A percentile compares a stretch with the other conserved stretches of the same genome.
Evolutionary conservation across 2,797 vertebrate genomes (phyloP).

Genomic region (Mus caroli): DNA sequence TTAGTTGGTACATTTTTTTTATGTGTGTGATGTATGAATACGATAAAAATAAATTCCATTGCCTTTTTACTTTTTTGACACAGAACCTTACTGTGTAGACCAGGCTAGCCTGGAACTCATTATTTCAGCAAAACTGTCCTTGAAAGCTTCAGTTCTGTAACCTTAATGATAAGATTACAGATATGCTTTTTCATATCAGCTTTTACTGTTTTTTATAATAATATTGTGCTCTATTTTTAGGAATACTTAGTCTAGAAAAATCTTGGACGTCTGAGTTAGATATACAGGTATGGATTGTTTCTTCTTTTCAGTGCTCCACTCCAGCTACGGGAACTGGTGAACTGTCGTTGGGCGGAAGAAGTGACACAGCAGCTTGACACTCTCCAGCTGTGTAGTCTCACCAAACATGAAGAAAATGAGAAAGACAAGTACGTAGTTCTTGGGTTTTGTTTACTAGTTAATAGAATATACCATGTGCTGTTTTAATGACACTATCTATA

Average conservation of each 20-base stretch:
- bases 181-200: background rate
- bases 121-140: background rate
- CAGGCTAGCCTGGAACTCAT: background rate
- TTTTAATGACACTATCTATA: conserved; percentile 29
- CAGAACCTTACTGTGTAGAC: background rate
- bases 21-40: background rate
- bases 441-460: background rate
- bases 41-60: background rate
- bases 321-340: conserved; percentile 97
- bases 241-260: conserved; percentile 63
- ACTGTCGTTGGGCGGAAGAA: conserved; percentile 99
- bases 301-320: conserved; percentile 92
- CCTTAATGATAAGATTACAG: background rate
- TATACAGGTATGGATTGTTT: conserved; percentile 10
- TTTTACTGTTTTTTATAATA: conserved; percentile 28
- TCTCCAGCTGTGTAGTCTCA: conserved; percentile 97
- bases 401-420: conserved; percentile 98
- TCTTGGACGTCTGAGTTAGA: conserved; percentile 31
- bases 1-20: background rate
- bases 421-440: conserved; percentile 95
- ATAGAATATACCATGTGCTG: background rate
- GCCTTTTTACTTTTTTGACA: conserved; percentile 9
- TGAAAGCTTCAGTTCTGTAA: background rate
- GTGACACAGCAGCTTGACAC: conserved; percentile 99
- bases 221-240: conserved; percentile 60